Evolutionary conservation across 1,140 invertebrate species (phyloP).

Genomic region (Andricus grossulariae): DNA sequence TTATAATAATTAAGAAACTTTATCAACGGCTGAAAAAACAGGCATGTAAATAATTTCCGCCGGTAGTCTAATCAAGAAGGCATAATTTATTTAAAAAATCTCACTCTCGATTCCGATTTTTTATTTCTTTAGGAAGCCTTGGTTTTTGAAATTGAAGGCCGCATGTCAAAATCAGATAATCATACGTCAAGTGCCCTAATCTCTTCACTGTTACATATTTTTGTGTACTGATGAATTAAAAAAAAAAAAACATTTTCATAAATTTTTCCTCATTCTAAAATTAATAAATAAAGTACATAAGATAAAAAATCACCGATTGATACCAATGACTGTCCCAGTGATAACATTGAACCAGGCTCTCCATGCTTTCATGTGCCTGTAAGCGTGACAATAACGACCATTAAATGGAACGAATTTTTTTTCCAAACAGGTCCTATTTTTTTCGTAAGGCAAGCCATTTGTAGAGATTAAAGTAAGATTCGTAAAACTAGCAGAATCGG

Average conservation of each 20-base stretch:
- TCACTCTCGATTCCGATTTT: slow-evolving; percentile 54
- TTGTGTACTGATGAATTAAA: slow-evolving; percentile 68
- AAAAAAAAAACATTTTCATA: too few relatives aligned
- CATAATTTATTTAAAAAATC: slow-evolving; percentile 33
- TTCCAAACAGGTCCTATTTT: slow-evolving; percentile 64
- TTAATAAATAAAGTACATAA: slow-evolving; percentile 33
- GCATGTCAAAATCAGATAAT: slow-evolving; percentile 79
- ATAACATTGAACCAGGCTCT: slow-evolving; percentile 77
- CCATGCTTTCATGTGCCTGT: slow-evolving; percentile 74
- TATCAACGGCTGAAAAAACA: too few relatives aligned
- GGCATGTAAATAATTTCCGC: too few relatives aligned
- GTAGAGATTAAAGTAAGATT: slow-evolving; percentile 81
- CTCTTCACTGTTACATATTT: slow-evolving; percentile 78
- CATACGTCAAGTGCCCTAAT: slow-evolving; percentile 77
- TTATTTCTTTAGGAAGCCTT: slow-evolving; percentile 65
- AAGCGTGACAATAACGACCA: slow-evolving; percentile 74
- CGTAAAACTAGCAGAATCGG: slow-evolving; percentile 72
- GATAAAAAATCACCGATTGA: slow-evolving; percentile 74
- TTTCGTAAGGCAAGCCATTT: slow-evolving; percentile 79
- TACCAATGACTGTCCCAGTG: slow-evolving; percentile 74
- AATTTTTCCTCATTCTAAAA: too few relatives aligned
- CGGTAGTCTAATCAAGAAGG: not conserved
- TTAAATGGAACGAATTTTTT: slow-evolving; percentile 74
- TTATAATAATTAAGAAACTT: too few relatives aligned
- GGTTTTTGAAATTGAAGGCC: slow-evolving; percentile 79